phyloP scores from a whole-genome alignment of 2,113 vertebrate genomes.

The Sinocyclocheilus anshuiensis region DNA sequence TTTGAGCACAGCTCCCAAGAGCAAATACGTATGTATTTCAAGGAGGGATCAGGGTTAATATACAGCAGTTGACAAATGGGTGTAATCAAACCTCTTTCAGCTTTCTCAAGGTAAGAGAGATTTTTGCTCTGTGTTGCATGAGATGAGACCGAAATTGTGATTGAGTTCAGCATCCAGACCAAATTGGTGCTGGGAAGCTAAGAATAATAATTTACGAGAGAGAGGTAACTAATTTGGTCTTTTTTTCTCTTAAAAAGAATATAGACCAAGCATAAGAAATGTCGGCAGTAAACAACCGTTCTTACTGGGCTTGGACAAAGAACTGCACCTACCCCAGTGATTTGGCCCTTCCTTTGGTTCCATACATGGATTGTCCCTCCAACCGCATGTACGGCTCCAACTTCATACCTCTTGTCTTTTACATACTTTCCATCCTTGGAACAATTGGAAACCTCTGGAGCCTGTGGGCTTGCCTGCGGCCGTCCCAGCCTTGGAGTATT shows the following conservation, averaged over 20 bases:
- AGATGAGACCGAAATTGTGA: background rate
- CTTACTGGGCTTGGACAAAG: background rate
- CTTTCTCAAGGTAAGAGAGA: constrained; percentile 23
- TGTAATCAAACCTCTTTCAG: background rate
- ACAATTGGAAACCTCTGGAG: constrained; percentile 53
- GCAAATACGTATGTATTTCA: background rate
- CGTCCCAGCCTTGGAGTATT: constrained; percentile 54
- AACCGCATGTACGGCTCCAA: constrained; percentile 9
- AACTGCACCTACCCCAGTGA: constrained; percentile 32
- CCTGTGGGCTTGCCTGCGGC: constrained; percentile 48
- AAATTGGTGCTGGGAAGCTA: background rate
- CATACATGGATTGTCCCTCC: constrained; percentile 38
- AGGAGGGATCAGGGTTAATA: constrained; percentile 14
- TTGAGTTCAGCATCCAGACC: background rate
- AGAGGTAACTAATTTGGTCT: background rate
- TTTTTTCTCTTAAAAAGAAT: background rate
- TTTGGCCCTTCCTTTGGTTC: constrained; percentile 43
- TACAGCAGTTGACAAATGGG: background rate
- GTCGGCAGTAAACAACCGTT: constrained; percentile 25
- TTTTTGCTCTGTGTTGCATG: background rate
- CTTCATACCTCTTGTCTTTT: constrained; percentile 47
- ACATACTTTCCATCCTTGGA: constrained; percentile 49
- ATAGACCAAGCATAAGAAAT: constrained; percentile 18
- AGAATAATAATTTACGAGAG: background rate
- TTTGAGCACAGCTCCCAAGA: background rate